Percentiles rank a stretch among this genome's conserved stretches.
phyloP scores from a whole-genome alignment of 2,113 vertebrate genomes.

The Equus przewalskii region DNA sequence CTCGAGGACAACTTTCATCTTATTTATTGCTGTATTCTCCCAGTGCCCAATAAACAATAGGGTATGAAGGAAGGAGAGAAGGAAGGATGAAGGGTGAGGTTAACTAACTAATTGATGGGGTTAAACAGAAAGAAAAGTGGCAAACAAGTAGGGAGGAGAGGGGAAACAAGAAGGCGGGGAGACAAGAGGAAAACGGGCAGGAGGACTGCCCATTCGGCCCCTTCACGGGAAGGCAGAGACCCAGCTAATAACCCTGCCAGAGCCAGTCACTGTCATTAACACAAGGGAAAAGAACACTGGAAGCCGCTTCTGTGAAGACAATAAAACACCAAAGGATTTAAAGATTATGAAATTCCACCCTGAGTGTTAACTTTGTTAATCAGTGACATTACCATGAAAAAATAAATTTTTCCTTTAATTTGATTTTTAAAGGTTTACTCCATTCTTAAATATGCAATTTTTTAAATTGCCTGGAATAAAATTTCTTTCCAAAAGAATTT shows the following conservation, averaged over 20 bases:
- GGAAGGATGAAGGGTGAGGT: too few species aligned
- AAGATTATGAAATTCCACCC: slow-evolving; percentile 3
- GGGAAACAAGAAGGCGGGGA: neutral
- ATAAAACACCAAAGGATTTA: neutral
- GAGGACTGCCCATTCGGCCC: neutral
- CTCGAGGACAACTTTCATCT: neutral
- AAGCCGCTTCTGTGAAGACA: neutral
- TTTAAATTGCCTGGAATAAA: neutral
- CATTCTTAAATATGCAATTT: slow-evolving; percentile 24
- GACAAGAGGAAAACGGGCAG: neutral
- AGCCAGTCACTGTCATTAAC: neutral
- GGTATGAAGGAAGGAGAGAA: neutral
- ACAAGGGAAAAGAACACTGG: neutral
- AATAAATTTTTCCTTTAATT: neutral
- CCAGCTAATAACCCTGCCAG: neutral
- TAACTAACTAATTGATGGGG: neutral
- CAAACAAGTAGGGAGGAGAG: neutral
- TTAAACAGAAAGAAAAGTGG: neutral
- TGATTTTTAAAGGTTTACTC: slow-evolving; percentile 19
- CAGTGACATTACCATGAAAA: neutral
- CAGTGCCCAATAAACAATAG: neutral
- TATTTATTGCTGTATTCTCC: neutral
- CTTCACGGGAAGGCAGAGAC: neutral
- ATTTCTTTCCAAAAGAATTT: slow-evolving; percentile 51
- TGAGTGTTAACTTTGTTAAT: neutral